A percentile compares a stretch with the other conserved stretches of the same genome.
Evolutionary conservation across 2,888 invertebrate species (phyloP).

Genomic region (Altica lythri): DNA sequence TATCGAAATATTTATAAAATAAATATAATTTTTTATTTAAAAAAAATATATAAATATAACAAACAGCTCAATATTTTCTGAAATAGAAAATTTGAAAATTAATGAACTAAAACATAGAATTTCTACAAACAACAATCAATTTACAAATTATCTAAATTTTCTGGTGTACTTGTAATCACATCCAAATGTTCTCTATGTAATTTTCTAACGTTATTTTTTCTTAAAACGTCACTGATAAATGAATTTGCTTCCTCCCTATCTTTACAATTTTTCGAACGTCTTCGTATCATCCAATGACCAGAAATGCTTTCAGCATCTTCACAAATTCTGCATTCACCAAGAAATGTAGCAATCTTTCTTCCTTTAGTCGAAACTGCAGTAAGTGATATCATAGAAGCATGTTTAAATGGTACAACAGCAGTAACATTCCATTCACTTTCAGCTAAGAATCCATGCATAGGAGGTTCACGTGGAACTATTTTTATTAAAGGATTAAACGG

Average conservation of each 20-base stretch:
- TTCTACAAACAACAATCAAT: neutral
- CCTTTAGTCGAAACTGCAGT: slow-evolving; percentile 41
- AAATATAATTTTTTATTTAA: too few species aligned
- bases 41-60: too few species aligned
- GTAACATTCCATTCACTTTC: slow-evolving; percentile 46
- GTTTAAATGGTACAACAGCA: slow-evolving; percentile 44
- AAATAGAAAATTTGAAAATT: too few species aligned
- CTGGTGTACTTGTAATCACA: slow-evolving; percentile 1
- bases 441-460: slow-evolving; percentile 46
- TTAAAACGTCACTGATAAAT: slow-evolving; percentile 47
- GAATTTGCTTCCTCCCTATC: slow-evolving; percentile 47
- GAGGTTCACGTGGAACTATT: slow-evolving; percentile 32
- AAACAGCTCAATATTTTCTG: too few species aligned
- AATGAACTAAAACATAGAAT: too few species aligned
- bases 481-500: slow-evolving; percentile 10
- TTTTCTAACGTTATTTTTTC: slow-evolving; percentile 42
- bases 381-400: slow-evolving; percentile 45
- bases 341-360: slow-evolving; percentile 43
- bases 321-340: slow-evolving; percentile 54
- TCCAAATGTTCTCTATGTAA: slow-evolving; percentile 36
- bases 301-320: slow-evolving; percentile 48
- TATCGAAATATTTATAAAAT: too few species aligned
- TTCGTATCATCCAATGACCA: slow-evolving; percentile 51
- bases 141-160: neutral
- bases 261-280: slow-evolving; percentile 49